These are phyloP conservation scores for Astreopora myriophthalma DNA, from an alignment of 64 coral and sea anemone genomes.

Conservation along the genomic window DNA sequence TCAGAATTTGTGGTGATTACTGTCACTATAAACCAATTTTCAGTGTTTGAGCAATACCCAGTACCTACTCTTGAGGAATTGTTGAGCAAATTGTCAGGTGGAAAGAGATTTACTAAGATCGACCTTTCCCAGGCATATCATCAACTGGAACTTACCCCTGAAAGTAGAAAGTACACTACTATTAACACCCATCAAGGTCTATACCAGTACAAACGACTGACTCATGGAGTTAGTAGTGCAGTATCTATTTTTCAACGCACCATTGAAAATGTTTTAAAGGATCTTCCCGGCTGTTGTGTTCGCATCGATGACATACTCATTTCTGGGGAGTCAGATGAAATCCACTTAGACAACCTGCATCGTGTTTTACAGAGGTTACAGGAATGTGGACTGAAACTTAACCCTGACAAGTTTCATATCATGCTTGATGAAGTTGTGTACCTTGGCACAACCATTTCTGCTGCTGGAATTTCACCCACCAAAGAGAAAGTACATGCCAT, in stretches of 20 bases:
- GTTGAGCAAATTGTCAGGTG: slow-evolving; percentile 34
- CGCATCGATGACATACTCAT: slow-evolving; percentile 21
- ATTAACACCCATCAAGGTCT: slow-evolving; percentile 66
- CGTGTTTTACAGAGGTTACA: neutral
- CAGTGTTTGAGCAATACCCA: slow-evolving; percentile 34
- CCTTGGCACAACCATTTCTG: slow-evolving; percentile 26
- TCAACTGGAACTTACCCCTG: slow-evolving; percentile 34
- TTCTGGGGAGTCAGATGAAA: slow-evolving; percentile 13
- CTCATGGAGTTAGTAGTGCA: slow-evolving; percentile 38
- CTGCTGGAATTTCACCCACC: slow-evolving; percentile 1
- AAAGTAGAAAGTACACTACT: slow-evolving; percentile 56
- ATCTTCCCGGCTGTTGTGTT: slow-evolving; percentile 14
- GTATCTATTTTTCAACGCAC: slow-evolving; percentile 45
- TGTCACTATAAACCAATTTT: slow-evolving; percentile 26
- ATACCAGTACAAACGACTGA: slow-evolving; percentile 58
- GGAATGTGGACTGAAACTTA: slow-evolving; percentile 1
- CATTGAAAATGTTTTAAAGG: slow-evolving; percentile 42
- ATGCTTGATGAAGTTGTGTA: slow-evolving; percentile 38
- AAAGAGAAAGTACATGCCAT: slow-evolving; percentile 10
- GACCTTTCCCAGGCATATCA: slow-evolving; percentile 66
- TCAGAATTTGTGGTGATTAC: slow-evolving; percentile 61
- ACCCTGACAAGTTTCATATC: neutral
- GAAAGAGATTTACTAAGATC: slow-evolving; percentile 36
- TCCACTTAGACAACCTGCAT: slow-evolving; percentile 30
- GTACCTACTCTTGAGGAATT: slow-evolving; percentile 36